Evolutionary conservation across 30 jellyfish, hydroid and myxozoan species (phyloP), one percentile per base, ranked within the genome.

Genomic region (Chrysaora quinquecirrha): DNA sequence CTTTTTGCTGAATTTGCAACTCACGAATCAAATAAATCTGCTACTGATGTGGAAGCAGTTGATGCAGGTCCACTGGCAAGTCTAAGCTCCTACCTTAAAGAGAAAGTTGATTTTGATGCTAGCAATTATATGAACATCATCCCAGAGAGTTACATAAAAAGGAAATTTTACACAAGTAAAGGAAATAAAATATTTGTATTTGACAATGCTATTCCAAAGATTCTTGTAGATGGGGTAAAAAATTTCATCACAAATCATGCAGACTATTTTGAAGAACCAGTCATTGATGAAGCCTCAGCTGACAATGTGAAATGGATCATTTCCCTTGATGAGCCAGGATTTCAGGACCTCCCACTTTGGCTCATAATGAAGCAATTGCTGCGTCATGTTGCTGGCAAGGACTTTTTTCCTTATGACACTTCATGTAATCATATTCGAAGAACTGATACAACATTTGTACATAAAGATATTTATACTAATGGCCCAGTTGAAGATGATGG

Each of bases 371-470:
- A 72, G 34, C 71, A 64, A 52, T 65, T 84, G 28, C 64, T 84
- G 62, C 66, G 6, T 19, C 78, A 68, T 46, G 23, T 34, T 43
- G 80, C 88, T 18, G 95, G 86, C 12, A 84, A 64, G 31, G 83
- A 72, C 21, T 84, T 62, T 48, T 73, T 33, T 48, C 88, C 95
- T 4, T 84, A 84, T 25, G 95, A 84, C 30, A 63, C 73, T 0
- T 71, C 95, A 25, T 84, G 95, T 65, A 84, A 84, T 35, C 85
- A 84, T 64, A 66, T 84, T n/a, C 95, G 88, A 18, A 60, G 95
- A 23, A 73, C 88, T 21, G 95, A 84, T 65, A 72, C 76, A 43
- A 84, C 88, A 14, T 25, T 31, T 47, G 29, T 22, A 34, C 95
- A 84, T 66, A 73, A 84, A 64, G 95, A 84, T 33, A 80, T 64